phyloP scores from a whole-genome alignment of 2,888 invertebrate genomes.

The Amphipoea lucens region DNA sequence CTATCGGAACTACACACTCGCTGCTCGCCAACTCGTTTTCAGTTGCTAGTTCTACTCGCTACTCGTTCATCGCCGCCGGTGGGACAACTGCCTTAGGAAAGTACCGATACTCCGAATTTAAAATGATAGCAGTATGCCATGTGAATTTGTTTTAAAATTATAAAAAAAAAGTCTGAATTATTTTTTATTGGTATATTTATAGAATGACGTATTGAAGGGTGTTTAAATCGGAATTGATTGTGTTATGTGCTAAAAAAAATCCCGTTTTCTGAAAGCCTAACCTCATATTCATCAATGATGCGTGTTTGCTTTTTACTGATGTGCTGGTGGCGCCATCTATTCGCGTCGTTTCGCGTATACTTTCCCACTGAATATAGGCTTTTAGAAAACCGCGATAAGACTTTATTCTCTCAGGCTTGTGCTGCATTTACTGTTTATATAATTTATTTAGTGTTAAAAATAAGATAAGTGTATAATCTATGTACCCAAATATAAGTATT shows the following conservation, averaged over 20 bases:
- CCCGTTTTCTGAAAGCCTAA: conserved; percentile 6
- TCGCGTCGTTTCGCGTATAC: neutral
- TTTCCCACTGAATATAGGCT: neutral
- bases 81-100: too few relatives aligned
- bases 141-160: conserved; percentile 28
- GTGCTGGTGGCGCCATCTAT: neutral
- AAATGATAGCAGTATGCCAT: neutral
- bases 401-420: conserved; percentile 44
- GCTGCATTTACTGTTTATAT: conserved; percentile 64
- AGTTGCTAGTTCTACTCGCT: too few relatives aligned
- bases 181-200: conserved; percentile 18
- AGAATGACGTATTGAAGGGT: neutral
- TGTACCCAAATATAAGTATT: conserved; percentile 55
- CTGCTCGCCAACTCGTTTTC: too few relatives aligned
- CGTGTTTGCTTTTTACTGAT: neutral
- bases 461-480: conserved; percentile 33
- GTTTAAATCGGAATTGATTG: neutral
- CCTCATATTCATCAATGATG: neutral
- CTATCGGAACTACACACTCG: too few relatives aligned
- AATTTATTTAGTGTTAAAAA: conserved; percentile 25
- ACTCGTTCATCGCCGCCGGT: too few relatives aligned
- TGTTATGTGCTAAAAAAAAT: conserved; percentile 12
- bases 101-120: neutral
- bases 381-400: neutral
- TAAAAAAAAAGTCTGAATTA: conserved; percentile 34